Base-by-base conservation (phyloP, 2,797 vertebrate species). In the Microchirus variegatus region DNA sequence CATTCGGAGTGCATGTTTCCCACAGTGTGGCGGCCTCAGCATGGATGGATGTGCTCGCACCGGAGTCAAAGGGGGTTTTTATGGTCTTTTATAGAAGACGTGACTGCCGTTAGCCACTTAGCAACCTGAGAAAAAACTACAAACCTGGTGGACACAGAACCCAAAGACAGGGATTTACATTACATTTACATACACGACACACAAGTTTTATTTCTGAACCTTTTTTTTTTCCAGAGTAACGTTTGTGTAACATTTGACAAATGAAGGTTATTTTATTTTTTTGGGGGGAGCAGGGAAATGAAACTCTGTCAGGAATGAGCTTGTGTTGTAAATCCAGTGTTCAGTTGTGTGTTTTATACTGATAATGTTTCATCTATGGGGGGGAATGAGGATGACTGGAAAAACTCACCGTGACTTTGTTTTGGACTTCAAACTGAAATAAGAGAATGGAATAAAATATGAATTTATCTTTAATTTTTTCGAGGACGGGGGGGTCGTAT, bases 391-490 rank as follows among this genome's bases (percentile, higher is more conserved):
- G 63, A 62, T 22, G 71, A 61, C 52, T 46, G 73, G 19, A 59
- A 22, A 70, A 22, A 70, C 70, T 84, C 69, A 61, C 70, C 53
- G 46, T 60, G 59, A 75, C 72, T 57, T 76, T 79, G 59, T 53
- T 63, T 77, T 78, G 75, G 66, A 78, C 68, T 61, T 18, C 76
- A 75, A 75, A 70, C 19, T 9, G 19, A 54, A 78, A 80, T 70
- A 70, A 80, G 61, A 77, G 71, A 89, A 80, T 83, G 71, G 63
- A 90, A 88, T 89, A 89, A 91, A 91, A 78, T 59, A 70, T 71
- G 68, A 51, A 79, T 83, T 80, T 75, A 75, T 81, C 77, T 80
- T 85, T 67, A 64, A 26, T 51, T 64, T 47, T 18, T n/a, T n/a
- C n/a, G n/a, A n/a, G n/a, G 52, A 59, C 42, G 43, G 36, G n/a